These are phyloP conservation scores for Synanthedon vespiformis DNA, from an alignment of 2,888 invertebrate genomes.

Conservation along the genomic window DNA sequence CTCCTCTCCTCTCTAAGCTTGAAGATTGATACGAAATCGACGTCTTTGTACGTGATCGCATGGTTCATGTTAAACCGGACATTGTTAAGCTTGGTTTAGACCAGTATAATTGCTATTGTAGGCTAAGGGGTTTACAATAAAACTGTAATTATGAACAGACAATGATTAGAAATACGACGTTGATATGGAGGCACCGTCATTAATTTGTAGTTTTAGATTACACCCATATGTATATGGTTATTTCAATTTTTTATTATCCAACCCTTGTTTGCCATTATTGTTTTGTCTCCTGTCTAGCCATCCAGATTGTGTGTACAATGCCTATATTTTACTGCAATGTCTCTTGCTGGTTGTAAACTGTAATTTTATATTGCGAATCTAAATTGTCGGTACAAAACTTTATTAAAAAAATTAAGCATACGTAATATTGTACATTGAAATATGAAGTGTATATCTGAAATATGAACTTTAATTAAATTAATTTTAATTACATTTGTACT, in stretches of 20 bases:
- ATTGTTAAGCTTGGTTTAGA: conserved; percentile 46
- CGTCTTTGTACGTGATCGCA: conserved; percentile 18
- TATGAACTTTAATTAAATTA: no score
- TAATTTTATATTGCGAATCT: no score
- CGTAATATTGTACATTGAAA: no score
- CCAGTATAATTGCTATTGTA: conserved; percentile 56
- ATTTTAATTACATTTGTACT: no score
- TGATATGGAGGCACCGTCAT: conserved; percentile 27
- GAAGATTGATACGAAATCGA: conserved; percentile 8
- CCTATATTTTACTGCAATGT: not conserved
- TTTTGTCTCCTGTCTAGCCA: not conserved
- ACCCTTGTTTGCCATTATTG: not conserved
- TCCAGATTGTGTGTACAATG: not conserved
- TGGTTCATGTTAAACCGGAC: conserved; percentile 21
- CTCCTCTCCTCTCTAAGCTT: conserved; percentile 16
- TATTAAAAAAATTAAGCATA: no score
- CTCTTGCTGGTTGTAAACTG: not conserved
- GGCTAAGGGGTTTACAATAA: conserved; percentile 49
- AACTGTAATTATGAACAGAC: conserved; percentile 44
- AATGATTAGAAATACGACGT: conserved; percentile 47
- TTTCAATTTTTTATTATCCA: not conserved
- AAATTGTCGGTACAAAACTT: no score
- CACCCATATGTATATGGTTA: not conserved
- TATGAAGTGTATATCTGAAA: no score
- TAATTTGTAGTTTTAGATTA: conserved; percentile 16